Evolutionary conservation across 2,797 vertebrate species (phyloP).

Genomic region (Melanotaenia pygmaea): DNA sequence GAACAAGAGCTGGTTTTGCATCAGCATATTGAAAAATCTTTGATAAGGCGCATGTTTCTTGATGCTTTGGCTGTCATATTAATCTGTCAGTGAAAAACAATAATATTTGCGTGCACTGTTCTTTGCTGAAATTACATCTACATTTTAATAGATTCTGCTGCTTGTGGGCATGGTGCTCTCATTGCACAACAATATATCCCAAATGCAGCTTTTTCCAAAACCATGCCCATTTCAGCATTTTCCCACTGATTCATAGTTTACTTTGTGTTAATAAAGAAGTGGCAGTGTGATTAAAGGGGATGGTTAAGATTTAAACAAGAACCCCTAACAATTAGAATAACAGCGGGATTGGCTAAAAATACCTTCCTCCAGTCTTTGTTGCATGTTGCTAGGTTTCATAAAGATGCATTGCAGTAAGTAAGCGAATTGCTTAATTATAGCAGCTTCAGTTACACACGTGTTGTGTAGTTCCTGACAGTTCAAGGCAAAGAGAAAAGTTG

Average conservation of each 20-base stretch:
- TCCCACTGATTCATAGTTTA: constrained; percentile 32
- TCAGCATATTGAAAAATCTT: constrained; percentile 3
- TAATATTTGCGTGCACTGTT: constrained; percentile 4
- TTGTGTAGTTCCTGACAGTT: neutral
- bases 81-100: constrained; percentile 22
- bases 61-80: constrained; percentile 26
- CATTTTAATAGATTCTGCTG: constrained; percentile 40
- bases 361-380: constrained; percentile 53
- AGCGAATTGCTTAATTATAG: constrained; percentile 36
- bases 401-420: constrained; percentile 59
- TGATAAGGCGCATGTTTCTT: constrained; percentile 13
- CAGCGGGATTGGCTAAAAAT: constrained; percentile 74
- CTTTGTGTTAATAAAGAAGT: constrained; percentile 61
- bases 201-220: constrained; percentile 10
- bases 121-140: constrained; percentile 30
- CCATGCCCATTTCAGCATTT: neutral
- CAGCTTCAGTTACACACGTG: constrained; percentile 4
- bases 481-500: neutral
- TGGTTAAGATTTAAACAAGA: constrained; percentile 64
- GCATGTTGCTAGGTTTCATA: constrained; percentile 65
- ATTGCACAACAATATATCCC: constrained; percentile 22
- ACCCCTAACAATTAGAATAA: constrained; percentile 76
- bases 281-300: constrained; percentile 71
- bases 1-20: constrained; percentile 4
- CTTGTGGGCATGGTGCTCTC: constrained; percentile 15